Conservation (phyloP, 2,113 vertebrate genomes). For the Aegithalos caudatus region DNA sequence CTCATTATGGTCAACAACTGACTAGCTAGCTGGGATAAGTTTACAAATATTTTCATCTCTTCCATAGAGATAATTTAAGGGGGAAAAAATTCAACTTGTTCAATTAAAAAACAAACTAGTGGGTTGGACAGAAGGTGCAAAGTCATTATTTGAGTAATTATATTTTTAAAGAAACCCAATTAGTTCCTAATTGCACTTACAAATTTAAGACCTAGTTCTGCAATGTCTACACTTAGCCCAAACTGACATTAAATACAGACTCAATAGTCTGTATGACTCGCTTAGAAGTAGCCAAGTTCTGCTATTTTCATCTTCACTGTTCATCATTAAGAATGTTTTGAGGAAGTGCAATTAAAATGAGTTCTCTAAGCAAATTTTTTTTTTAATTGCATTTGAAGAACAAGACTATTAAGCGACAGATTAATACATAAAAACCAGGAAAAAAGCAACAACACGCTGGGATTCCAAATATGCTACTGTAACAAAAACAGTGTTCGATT, state of each 20-base stretch:
- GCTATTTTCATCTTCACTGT: conserved; percentile 7
- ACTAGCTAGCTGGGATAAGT: background rate
- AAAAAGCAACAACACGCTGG: background rate
- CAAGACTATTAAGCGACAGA: background rate
- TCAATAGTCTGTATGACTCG: conserved; percentile 11
- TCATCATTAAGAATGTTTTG: conserved; percentile 2
- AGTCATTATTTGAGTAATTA: conserved; percentile 43
- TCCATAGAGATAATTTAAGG: background rate
- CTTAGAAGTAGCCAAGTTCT: background rate
- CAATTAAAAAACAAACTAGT: conserved; percentile 31
- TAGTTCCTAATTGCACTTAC: conserved; percentile 38
- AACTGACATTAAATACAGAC: conserved; percentile 29
- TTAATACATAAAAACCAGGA: background rate
- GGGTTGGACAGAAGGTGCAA: background rate
- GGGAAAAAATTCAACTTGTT: background rate
- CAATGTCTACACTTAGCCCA: background rate
- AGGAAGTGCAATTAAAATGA: conserved; percentile 10
- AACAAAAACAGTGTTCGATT: background rate
- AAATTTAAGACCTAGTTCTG: conserved; percentile 32
- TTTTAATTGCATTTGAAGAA: conserved; percentile 20
- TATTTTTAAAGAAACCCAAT: background rate
- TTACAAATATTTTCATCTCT: conserved; percentile 17
- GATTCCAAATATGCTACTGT: background rate
- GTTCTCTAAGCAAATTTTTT: background rate
- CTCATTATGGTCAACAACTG: background rate